phyloP scores from a whole-genome alignment of 2,113 vertebrate genomes.

The Phodopus roborovskii region DNA sequence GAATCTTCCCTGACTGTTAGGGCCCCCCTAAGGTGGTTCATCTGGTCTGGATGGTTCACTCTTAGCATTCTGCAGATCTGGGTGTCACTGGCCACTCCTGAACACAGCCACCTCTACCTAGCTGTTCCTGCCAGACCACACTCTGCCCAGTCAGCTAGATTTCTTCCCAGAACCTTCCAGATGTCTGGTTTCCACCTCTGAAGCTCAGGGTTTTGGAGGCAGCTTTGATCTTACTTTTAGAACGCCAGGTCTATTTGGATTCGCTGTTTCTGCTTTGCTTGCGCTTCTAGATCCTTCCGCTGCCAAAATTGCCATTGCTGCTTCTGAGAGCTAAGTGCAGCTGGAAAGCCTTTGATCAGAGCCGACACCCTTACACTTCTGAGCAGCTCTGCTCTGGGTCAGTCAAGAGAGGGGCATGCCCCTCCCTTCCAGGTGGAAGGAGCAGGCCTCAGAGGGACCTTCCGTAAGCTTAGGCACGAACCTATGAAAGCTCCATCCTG shows the following conservation, averaged over 20 bases:
- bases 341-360: not conserved
- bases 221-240: constrained; percentile 17
- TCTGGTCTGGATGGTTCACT: not conserved
- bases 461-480: not conserved
- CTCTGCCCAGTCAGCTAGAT: not conserved
- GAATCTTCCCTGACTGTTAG: not conserved
- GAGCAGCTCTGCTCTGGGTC: not conserved
- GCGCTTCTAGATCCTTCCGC: not conserved
- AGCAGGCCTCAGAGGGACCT: not conserved
- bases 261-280: not conserved
- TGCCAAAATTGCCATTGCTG: not conserved
- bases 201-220: not conserved
- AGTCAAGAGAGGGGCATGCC: not conserved
- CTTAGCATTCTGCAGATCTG: not conserved
- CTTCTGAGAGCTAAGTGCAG: not conserved
- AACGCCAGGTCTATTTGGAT: not conserved
- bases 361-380: not conserved
- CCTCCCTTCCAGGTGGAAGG: not conserved
- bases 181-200: not conserved
- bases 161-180: not conserved
- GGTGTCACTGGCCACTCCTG: not conserved
- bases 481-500: not conserved
- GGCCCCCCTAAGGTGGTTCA: not conserved
- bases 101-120: not conserved
- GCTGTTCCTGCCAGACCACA: not conserved